Evolutionary conservation across 2,888 invertebrate species (phyloP).

Genomic region (Cremastinae sp.): DNA sequence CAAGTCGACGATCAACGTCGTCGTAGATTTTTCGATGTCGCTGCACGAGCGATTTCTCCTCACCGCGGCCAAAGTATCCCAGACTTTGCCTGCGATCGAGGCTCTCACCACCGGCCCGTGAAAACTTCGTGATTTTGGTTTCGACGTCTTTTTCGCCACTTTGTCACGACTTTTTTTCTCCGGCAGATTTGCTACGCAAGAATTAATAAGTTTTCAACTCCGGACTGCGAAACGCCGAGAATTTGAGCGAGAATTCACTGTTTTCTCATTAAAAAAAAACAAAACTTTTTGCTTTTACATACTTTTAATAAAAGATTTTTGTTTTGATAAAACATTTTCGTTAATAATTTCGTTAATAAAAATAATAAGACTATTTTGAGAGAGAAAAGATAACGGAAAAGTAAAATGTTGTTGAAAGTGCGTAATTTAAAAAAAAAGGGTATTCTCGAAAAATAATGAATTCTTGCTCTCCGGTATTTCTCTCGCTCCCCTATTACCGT

Average conservation of each 20-base stretch:
- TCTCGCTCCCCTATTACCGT: constrained; percentile 63
- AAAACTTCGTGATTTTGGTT: constrained; percentile 64
- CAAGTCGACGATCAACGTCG: constrained; percentile 64
- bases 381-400: neutral
- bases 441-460: neutral
- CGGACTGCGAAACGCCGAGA: neutral
- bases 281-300: no score
- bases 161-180: constrained; percentile 69
- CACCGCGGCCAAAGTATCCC: constrained; percentile 73
- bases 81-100: constrained; percentile 73
- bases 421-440: neutral
- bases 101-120: constrained; percentile 46
- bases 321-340: no score
- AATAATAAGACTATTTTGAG: neutral
- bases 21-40: constrained; percentile 60
- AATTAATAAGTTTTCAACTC: constrained; percentile 7
- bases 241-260: constrained; percentile 4
- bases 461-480: constrained; percentile 1
- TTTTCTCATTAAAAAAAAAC: neutral
- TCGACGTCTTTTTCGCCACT: constrained; percentile 68
- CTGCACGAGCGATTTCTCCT: constrained; percentile 66
- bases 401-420: neutral
- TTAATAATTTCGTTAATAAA: no score
- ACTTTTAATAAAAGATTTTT: no score
- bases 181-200: constrained; percentile 62